phyloP scores from a whole-genome alignment of 2,113 vertebrate species.

The Cavia aperea region DNA sequence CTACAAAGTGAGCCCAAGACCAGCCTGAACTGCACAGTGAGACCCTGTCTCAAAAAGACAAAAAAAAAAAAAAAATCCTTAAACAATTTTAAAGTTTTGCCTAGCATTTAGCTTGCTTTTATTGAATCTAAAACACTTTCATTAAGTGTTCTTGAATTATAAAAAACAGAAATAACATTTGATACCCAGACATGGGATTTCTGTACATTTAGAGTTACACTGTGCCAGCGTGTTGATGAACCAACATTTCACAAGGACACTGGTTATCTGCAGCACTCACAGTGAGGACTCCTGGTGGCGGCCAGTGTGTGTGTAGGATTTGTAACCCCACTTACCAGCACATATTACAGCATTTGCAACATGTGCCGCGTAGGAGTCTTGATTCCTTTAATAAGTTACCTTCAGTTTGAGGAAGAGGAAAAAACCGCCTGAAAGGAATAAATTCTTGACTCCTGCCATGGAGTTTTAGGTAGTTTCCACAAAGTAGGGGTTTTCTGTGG shows the following conservation, averaged over 20 bases:
- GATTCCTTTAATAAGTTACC: background rate
- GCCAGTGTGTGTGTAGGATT: background rate
- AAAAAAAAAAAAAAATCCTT: too few relatives aligned
- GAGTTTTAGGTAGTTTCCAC: conserved; percentile 44
- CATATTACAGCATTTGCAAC: background rate
- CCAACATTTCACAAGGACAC: background rate
- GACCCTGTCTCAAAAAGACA: too few relatives aligned
- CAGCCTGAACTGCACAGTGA: too few relatives aligned
- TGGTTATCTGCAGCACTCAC: background rate
- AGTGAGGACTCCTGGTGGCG: background rate
- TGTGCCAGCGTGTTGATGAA: background rate
- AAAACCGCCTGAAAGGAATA: conserved; percentile 23
- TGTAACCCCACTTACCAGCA: background rate
- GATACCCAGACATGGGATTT: background rate
- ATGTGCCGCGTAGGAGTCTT: background rate
- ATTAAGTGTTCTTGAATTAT: background rate
- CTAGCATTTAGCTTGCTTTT: background rate
- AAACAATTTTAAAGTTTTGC: background rate
- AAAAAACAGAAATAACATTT: background rate
- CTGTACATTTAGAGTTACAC: background rate
- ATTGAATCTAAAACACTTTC: background rate
- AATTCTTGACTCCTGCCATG: background rate
- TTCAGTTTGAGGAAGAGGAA: conserved; percentile 26
- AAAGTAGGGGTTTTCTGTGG: background rate
- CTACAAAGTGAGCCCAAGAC: too few relatives aligned